Base-by-base conservation (phyloP, 2,888 invertebrate species). In the Dichetophora obliterata region DNA sequence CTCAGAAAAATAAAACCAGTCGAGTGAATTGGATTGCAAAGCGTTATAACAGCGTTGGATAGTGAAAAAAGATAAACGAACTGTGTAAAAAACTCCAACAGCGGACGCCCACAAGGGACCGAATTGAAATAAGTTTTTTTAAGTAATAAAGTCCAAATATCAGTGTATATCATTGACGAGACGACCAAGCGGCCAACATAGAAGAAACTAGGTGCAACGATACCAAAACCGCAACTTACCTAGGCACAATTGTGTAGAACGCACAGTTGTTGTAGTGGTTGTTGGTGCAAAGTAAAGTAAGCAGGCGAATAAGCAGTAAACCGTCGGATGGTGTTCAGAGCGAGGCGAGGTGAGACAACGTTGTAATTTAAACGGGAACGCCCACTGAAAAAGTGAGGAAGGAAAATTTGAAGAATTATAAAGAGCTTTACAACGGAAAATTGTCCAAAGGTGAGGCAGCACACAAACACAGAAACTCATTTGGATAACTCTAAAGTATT, bases 301-400 rank as follows among this genome's bases (percentile, higher is more conserved):
- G 43, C 14, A 22, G 27, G 14, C 57, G 57, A 59, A 43, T 19
- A 34, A 31, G 19, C 54, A 22, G 1, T n/a, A 9, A 37, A 43
- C 22, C 37, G 66, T 43, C 43, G 43, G 66, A 43, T n/a, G 34
- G 22, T 37, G 66, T 27, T 31, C 16, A 19, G 8, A 11, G 43
- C 31, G 24, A 37, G 27, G 27, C 73, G 65, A 50, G 73, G 73
- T 50, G 73, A 22, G 52, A 50, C 52, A 73, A 43, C 19, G 66
- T 71, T 70, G 61, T 52, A 52, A 34, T 73, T 73, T 59, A 71
- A 48, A 43, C 61, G 70, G 80, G 63, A 78, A 81, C 80, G 81
- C 81, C 80, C 81, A 81, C 81, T 66, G 75, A 78, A 80, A 79
- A 79, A 63, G 57, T 74, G 75, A 57, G 76, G 75, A 65, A 52